phyloP scores from a whole-genome alignment of 2,113 vertebrate genomes.

The Zosterops lateralis region DNA sequence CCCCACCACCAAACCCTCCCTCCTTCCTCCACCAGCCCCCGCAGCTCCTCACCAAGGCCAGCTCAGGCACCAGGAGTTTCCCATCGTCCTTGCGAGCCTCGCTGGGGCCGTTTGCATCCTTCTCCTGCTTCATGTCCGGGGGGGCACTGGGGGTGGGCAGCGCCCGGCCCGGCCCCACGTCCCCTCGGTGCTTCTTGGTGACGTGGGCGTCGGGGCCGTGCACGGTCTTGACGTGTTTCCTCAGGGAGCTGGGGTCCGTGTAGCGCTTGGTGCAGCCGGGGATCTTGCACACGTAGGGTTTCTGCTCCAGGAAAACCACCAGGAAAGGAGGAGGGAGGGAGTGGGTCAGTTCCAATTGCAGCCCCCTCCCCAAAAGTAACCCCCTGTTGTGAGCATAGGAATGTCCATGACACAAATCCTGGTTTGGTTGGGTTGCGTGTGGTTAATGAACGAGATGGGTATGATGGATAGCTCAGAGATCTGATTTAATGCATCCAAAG shows the following conservation, averaged over 20 bases:
- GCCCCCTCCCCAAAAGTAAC: not conserved
- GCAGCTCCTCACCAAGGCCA: conserved; percentile 75
- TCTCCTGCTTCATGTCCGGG: conserved; percentile 78
- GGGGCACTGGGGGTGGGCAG: conserved; percentile 66
- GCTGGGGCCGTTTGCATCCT: conserved; percentile 59
- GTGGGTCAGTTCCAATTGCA: rapidly evolving
- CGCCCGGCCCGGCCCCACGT: conserved; percentile 74
- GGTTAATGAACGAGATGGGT: no score
- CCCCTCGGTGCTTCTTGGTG: conserved; percentile 94
- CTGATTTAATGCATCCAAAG: no score
- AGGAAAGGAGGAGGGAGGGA: rapidly evolving
- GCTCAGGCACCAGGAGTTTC: conserved; percentile 86
- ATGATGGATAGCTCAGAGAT: no score
- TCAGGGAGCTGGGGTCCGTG: conserved; percentile 93
- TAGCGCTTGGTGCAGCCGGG: conserved; percentile 96
- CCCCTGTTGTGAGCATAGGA: no score
- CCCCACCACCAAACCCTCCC: not conserved
- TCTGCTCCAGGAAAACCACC: conserved; percentile 69
- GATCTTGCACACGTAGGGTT: conserved; percentile 96
- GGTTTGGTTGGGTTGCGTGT: no score
- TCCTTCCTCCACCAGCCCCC: rapidly evolving
- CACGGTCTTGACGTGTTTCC: conserved; percentile 96
- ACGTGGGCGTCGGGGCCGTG: conserved; percentile 95
- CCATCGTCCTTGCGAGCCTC: conserved; percentile 83
- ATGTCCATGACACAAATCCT: not conserved